phyloP scores from a whole-genome alignment of 1,140 invertebrate species.

The Drosophila bipectinata region DNA sequence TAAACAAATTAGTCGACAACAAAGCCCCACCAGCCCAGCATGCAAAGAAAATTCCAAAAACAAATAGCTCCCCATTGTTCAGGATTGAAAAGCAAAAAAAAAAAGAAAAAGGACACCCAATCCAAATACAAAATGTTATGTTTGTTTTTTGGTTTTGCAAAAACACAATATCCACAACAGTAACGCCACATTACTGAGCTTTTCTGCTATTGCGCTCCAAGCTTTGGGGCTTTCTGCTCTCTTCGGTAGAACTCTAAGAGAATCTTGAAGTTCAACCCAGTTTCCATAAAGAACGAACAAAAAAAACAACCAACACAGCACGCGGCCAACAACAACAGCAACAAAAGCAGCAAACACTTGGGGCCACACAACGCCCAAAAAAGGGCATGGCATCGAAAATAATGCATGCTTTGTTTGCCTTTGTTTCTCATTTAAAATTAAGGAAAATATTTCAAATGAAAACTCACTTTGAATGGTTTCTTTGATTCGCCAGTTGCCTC shows the following conservation, averaged over 20 bases:
- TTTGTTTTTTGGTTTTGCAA: slow-evolving; percentile 24
- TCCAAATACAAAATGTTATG: slow-evolving; percentile 7
- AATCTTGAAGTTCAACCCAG: slow-evolving; percentile 45
- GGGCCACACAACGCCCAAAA: slow-evolving; percentile 63
- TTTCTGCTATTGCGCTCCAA: slow-evolving; percentile 6
- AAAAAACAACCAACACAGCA: slow-evolving; percentile 34
- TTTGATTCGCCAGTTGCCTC: slow-evolving; percentile 60
- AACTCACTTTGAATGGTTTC: slow-evolving; percentile 76
- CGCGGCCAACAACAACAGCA: slow-evolving; percentile 47
- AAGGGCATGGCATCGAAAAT: slow-evolving; percentile 62
- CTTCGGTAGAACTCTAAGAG: slow-evolving; percentile 1
- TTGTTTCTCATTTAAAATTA: neutral
- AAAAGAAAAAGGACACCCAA: slow-evolving; percentile 2
- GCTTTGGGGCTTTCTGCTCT: slow-evolving; percentile 1
- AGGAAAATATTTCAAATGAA: neutral
- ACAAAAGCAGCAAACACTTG: slow-evolving; percentile 23
- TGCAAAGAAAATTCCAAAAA: slow-evolving; percentile 64
- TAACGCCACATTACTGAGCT: slow-evolving; percentile 32
- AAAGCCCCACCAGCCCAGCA: slow-evolving; percentile 46
- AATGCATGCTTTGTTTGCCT: slow-evolving; percentile 25
- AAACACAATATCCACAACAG: slow-evolving; percentile 12
- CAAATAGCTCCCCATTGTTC: slow-evolving; percentile 52
- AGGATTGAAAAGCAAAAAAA: slow-evolving; percentile 12
- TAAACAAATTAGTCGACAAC: slow-evolving; percentile 72
- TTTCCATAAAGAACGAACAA: slow-evolving; percentile 40